phyloP scores from a whole-genome alignment of 2,888 invertebrate genomes.

The Chloroclystis v-ata region DNA sequence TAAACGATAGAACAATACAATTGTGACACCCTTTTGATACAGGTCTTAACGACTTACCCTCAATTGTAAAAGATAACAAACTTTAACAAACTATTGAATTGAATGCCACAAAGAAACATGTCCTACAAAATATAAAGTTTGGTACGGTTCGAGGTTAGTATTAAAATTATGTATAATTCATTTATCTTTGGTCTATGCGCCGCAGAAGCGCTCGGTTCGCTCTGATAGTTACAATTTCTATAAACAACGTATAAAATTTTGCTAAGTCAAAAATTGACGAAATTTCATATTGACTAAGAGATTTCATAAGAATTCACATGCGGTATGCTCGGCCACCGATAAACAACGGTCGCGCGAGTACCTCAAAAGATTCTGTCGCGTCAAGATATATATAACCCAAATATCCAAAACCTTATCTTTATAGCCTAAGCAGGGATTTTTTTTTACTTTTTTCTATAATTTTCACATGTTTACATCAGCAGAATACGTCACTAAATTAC shows the following conservation, averaged over 20 bases:
- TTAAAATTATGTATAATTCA: slow-evolving; percentile 70
- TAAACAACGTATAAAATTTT: slow-evolving; percentile 78
- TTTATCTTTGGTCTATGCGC: slow-evolving; percentile 72
- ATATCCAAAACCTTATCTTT: slow-evolving; percentile 69
- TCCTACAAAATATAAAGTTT: slow-evolving; percentile 69
- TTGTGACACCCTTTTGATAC: slow-evolving; percentile 3
- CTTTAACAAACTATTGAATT: slow-evolving; percentile 19
- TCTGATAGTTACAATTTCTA: slow-evolving; percentile 66
- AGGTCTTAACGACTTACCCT: slow-evolving; percentile 6
- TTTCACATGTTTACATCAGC: slow-evolving; percentile 73
- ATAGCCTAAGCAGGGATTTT: slow-evolving; percentile 75
- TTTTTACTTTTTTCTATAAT: slow-evolving; percentile 60
- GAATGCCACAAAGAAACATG: slow-evolving; percentile 23
- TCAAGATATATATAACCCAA: slow-evolving; percentile 58
- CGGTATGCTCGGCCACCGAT: slow-evolving; percentile 55
- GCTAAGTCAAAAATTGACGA: slow-evolving; percentile 78
- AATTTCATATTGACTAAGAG: slow-evolving; percentile 77
- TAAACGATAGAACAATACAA: slow-evolving; percentile 9
- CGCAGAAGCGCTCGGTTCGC: slow-evolving; percentile 60
- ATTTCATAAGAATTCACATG: slow-evolving; percentile 76
- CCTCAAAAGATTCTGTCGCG: slow-evolving; percentile 60
- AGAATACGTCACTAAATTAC: slow-evolving; percentile 73
- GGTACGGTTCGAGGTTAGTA: slow-evolving; percentile 76
- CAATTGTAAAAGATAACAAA: slow-evolving; percentile 18
- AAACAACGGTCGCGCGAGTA: slow-evolving; percentile 50